Base-by-base conservation (phyloP, 2,797 vertebrate species). In the Loriculus beryllinus region DNA sequence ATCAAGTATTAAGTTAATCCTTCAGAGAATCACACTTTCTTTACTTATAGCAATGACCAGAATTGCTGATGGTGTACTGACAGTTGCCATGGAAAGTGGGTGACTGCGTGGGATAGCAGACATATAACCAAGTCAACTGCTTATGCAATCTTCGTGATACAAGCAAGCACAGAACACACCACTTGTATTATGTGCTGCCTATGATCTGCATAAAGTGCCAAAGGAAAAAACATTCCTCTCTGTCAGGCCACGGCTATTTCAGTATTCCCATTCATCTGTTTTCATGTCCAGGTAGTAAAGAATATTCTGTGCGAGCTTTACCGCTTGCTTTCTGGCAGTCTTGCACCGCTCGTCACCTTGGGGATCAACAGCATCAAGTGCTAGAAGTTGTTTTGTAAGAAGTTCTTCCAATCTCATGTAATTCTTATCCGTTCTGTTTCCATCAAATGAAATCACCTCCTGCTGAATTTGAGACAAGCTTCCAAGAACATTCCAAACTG, bases 191-290 rank as follows among this genome's bases (percentile, higher is more conserved):
- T 71, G 91, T 71, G 68, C 29, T 45, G 83, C 33, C 87, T 81
- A 10, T 8, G 39, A 86, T 39, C 43, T 52, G 65, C 40, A 35
- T 56, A 85, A 94, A 91, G 92, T 88, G 96, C 92, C 47, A 54
- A 70, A 48, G 68, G 63, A 49, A 79, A n/a, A 64, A 63, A 71
- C 2, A 22, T 40, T 67, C 23, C 48, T 31, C 31, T 40, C 6
- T 17, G 11, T 26, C 28, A 71, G 68, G 47, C 20, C 76, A 17
- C 4, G 19, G 80, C 60, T 69, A 40, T 77, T 65, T 97, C 96
- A 99, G 95, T 99, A 99, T 93, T 99, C 99, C 99, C 99, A 99
- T 93, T 99, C 99, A 82, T 99, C 99, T 1, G 99, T 99, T 97
- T 99, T 99, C 98, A 99, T 98, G 98, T 99, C 99, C 82, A 99